These are phyloP conservation scores for Cancer borealis DNA, from an alignment of 2,888 invertebrate species.

Conservation along the genomic window DNA sequence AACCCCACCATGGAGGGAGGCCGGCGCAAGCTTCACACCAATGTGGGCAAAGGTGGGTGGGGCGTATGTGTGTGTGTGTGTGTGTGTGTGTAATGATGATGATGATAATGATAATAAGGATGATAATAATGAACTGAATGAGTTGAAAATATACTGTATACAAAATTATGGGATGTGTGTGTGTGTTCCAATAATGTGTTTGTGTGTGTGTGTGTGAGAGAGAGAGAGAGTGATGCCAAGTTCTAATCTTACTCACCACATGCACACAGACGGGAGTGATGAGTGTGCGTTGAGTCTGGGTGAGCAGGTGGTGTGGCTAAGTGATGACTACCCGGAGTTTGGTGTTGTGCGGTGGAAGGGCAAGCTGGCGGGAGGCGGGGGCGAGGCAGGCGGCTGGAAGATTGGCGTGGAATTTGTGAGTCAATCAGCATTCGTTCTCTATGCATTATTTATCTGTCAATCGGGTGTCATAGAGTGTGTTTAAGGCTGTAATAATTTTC, in stretches of 20 bases:
- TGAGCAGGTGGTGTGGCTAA: slow-evolving; percentile 70
- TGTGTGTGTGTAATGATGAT: too few species aligned
- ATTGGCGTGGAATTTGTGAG: slow-evolving; percentile 83
- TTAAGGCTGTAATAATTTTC: neutral
- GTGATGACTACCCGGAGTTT: slow-evolving; percentile 80
- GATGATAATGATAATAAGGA: too few species aligned
- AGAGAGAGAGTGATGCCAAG: too few species aligned
- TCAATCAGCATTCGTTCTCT: slow-evolving; percentile 73
- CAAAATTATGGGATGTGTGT: too few species aligned
- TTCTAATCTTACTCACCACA: neutral
- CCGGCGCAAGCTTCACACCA: slow-evolving; percentile 65
- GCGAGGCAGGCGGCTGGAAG: slow-evolving; percentile 80
- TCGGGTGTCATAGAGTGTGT: neutral
- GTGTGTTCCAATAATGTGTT: too few species aligned
- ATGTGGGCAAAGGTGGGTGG: slow-evolving; percentile 61
- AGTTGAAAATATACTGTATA: too few species aligned
- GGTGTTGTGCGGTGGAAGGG: slow-evolving; percentile 83
- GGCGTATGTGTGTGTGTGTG: neutral
- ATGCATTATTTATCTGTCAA: neutral
- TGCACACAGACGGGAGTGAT: slow-evolving; percentile 60
- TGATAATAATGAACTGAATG: too few species aligned
- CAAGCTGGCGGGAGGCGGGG: slow-evolving; percentile 79
- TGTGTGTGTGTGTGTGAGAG: too few species aligned
- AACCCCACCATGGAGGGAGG: slow-evolving; percentile 66
- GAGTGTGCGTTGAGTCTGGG: slow-evolving; percentile 71